phyloP scores from a whole-genome alignment of 2,888 invertebrate species.

The Tetropium fuscum region DNA sequence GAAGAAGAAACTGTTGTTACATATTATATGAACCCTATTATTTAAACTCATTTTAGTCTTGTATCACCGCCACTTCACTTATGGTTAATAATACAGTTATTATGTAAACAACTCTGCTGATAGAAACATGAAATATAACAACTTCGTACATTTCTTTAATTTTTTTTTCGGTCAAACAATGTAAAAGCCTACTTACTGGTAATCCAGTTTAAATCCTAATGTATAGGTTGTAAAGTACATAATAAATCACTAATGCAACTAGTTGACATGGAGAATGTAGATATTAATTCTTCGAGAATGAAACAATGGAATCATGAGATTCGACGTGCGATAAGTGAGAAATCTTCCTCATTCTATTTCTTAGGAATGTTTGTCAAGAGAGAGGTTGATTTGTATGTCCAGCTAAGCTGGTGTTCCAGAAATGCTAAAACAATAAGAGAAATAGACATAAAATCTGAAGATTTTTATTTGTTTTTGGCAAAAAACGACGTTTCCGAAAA shows the following conservation, averaged over 20 bases:
- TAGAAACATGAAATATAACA: conserved; percentile 12
- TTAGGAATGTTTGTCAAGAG: conserved; percentile 42
- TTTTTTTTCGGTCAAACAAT: conserved; percentile 24
- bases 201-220: conserved; percentile 20
- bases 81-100: conserved; percentile 23
- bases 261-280: conserved; percentile 53
- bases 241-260: conserved; percentile 46
- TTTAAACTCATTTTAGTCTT: conserved; percentile 45
- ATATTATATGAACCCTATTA: conserved; percentile 42
- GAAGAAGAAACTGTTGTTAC: conserved; percentile 27
- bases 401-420: conserved; percentile 44
- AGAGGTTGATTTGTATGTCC: conserved; percentile 49
- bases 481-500: not conserved
- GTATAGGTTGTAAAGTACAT: conserved; percentile 27
- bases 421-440: conserved; percentile 43
- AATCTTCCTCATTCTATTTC: conserved; percentile 51
- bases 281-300: conserved; percentile 52
- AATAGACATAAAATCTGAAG: conserved; percentile 10
- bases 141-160: conserved; percentile 9
- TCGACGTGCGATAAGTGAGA: conserved; percentile 52
- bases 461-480: conserved; percentile 5
- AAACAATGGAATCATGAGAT: conserved; percentile 55
- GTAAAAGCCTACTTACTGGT: conserved; percentile 18
- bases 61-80: too few species aligned
- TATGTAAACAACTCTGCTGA: conserved; percentile 9